A percentile compares a stretch with the other conserved stretches of the same genome.
phyloP scores from a whole-genome alignment of 53 echinoderm and acorn worm species.

The Crossaster papposus region DNA sequence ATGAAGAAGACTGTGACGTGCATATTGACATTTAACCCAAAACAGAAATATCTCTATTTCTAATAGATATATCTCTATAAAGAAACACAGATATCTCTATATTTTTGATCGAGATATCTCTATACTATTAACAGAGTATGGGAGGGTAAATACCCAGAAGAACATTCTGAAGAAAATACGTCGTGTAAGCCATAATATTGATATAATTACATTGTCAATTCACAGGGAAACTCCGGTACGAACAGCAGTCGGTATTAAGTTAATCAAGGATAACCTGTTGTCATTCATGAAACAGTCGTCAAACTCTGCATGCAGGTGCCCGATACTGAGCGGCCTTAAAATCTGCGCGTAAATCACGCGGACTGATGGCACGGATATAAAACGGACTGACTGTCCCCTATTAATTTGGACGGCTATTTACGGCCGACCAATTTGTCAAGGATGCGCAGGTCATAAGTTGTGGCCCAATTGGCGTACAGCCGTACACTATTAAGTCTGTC shows the following conservation, averaged over 20 bases:
- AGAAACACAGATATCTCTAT: too few relatives aligned
- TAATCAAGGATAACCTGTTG: background rate
- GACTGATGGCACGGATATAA: constrained; percentile 42
- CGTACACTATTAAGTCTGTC: background rate
- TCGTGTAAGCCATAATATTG: too few relatives aligned
- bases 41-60: too few relatives aligned
- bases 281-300: constrained; percentile 38
- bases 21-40: too few relatives aligned
- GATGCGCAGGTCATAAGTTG: background rate
- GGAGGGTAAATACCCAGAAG: too few relatives aligned
- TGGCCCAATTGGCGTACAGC: background rate
- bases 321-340: background rate
- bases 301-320: background rate
- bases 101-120: too few relatives aligned
- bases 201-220: too few relatives aligned
- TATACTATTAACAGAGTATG: too few relatives aligned
- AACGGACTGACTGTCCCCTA: constrained; percentile 15
- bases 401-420: constrained; percentile 34
- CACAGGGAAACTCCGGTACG: background rate
- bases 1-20: background rate
- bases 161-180: background rate
- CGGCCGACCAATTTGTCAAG: constrained; percentile 56
- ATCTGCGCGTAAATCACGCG: background rate
- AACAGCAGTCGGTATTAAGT: background rate
- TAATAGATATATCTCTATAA: too few relatives aligned